Percentiles rank a stretch among this genome's conserved stretches.
Evolutionary conservation across 2,888 invertebrate species (phyloP).

Genomic region (Tetrapedia diversipes): DNA sequence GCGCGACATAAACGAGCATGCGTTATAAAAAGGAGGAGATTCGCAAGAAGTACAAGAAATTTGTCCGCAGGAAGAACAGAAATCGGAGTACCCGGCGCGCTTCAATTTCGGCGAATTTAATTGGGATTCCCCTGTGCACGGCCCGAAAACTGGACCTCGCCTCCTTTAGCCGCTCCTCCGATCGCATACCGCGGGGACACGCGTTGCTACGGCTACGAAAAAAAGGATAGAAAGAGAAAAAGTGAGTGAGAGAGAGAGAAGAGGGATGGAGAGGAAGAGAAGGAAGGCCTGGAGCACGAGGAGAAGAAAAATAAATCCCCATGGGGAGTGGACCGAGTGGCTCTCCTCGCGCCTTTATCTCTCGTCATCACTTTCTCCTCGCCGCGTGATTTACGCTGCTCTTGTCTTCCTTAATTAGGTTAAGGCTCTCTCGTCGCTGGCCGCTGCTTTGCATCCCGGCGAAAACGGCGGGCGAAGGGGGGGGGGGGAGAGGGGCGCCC

Average conservation of each 20-base stretch:
- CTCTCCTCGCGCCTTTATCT: constrained; percentile 66
- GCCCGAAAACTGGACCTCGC: constrained; percentile 59
- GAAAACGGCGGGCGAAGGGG: neutral
- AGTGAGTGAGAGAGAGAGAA: constrained; percentile 3
- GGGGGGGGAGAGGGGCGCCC: constrained; percentile 6
- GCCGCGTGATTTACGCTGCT: constrained; percentile 70
- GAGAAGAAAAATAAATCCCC: constrained; percentile 54
- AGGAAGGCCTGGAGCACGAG: neutral
- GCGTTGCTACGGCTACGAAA: constrained; percentile 1
- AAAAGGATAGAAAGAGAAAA: constrained; percentile 16
- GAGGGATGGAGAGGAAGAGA: neutral
- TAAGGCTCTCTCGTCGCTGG: constrained; percentile 62
- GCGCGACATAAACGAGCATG: neutral
- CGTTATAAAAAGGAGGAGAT: too few species aligned
- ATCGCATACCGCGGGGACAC: constrained; percentile 36
- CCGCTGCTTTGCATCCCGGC: constrained; percentile 21
- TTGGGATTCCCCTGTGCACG: constrained; percentile 47
- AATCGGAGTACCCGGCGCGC: neutral
- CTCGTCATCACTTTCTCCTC: constrained; percentile 71
- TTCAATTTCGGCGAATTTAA: constrained; percentile 52
- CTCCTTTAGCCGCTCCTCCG: constrained; percentile 49
- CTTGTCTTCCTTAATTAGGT: constrained; percentile 76
- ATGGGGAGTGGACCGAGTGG: constrained; percentile 23
- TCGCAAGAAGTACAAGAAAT: neutral
- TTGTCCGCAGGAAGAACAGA: neutral